Conservation (phyloP, 92 coral and sea anemone species). For the Galaxea fascicularis region DNA sequence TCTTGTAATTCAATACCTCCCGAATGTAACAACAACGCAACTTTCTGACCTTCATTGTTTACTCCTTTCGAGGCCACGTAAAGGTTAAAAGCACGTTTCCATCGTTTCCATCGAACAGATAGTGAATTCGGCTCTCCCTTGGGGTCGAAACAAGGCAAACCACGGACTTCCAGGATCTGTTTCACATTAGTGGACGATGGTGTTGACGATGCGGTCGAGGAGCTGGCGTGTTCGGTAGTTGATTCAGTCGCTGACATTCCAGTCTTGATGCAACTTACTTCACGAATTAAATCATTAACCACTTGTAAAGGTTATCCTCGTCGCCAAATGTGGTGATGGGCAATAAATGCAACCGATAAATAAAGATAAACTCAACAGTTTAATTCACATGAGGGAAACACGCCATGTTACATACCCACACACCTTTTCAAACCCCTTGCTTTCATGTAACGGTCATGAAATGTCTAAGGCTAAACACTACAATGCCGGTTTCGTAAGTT, state of each 20-base stretch:
- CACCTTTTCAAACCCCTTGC: no score
- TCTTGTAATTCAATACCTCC: conserved; percentile 67
- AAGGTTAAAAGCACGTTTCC: conserved; percentile 71
- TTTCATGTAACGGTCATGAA: no score
- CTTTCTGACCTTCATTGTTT: conserved; percentile 61
- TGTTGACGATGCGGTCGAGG: background rate
- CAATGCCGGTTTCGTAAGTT: no score
- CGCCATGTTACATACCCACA: no score
- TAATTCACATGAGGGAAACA: no score
- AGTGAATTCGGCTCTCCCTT: conserved; percentile 60
- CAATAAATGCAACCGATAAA: no score
- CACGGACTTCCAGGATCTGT: conserved; percentile 18
- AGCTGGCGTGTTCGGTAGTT: background rate
- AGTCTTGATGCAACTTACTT: no score
- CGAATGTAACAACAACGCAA: conserved; percentile 49
- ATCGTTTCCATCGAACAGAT: conserved; percentile 68
- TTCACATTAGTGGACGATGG: background rate
- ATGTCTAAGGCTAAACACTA: no score
- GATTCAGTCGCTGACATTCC: background rate
- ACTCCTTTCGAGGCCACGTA: conserved; percentile 68
- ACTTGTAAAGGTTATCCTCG: no score
- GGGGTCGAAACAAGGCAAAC: conserved; percentile 65
- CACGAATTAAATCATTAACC: no score
- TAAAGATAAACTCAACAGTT: no score
- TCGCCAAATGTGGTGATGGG: no score